Evolutionary conservation across 2,797 vertebrate species (phyloP).

Genomic region (Ceyx erithaca): DNA sequence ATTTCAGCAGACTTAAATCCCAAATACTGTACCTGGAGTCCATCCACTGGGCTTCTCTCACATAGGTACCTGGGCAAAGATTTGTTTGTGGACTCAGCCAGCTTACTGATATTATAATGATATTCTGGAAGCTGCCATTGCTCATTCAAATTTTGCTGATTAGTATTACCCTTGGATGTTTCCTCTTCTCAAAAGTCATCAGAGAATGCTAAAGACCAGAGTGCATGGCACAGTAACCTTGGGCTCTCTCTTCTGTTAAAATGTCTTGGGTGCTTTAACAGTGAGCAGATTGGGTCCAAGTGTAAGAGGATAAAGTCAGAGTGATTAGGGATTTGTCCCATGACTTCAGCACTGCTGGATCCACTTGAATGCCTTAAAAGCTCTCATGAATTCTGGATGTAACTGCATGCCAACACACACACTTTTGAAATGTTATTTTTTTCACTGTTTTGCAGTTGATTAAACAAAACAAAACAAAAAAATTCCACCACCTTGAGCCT

Average conservation of each 20-base stretch:
- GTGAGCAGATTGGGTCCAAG: constrained; percentile 35
- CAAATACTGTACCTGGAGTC: neutral
- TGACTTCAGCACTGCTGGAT: constrained; percentile 33
- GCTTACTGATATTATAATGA: neutral
- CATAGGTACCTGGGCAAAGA: neutral
- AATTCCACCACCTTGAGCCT: neutral
- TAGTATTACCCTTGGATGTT: neutral
- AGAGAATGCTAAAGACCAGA: neutral
- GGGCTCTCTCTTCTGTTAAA: neutral
- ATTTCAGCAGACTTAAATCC: neutral
- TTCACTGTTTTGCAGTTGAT: neutral
- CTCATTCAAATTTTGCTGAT: neutral
- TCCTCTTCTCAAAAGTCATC: constrained; percentile 10
- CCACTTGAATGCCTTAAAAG: constrained; percentile 7
- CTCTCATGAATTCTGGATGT: neutral
- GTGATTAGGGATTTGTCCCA: constrained; percentile 56
- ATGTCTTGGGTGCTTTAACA: constrained; percentile 14
- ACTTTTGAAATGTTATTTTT: constrained; percentile 36
- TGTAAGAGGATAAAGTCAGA: constrained; percentile 60
- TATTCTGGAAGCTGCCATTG: neutral
- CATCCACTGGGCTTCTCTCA: neutral
- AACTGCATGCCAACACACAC: neutral
- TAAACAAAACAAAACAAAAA: neutral
- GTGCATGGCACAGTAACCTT: neutral
- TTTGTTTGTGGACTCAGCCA: neutral